Evolutionary conservation across 1,140 invertebrate genomes (phyloP).

Genomic region (Plodia interpunctella): DNA sequence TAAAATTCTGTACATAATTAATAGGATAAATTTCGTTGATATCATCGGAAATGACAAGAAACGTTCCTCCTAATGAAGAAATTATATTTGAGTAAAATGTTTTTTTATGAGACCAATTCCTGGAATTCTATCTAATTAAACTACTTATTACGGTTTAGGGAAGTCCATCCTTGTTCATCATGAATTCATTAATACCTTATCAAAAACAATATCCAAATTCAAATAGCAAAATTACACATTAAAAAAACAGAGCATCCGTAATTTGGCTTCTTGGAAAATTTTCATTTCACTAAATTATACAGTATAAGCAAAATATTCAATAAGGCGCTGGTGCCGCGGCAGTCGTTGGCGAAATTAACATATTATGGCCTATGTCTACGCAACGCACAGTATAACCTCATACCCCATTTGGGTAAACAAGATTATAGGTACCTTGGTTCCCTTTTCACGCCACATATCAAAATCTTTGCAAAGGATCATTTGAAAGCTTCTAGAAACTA

Average conservation of each 20-base stretch:
- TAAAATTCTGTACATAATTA: too few species aligned
- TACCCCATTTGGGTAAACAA: constrained; percentile 39
- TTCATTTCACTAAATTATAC: constrained; percentile 45
- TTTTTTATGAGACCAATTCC: too few species aligned
- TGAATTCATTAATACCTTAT: background rate
- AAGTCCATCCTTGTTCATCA: too few species aligned
- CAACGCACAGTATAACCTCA: constrained; percentile 29
- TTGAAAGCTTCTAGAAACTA: background rate
- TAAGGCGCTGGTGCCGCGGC: constrained; percentile 34
- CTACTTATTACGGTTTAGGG: too few species aligned
- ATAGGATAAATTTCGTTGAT: too few species aligned
- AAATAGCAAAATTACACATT: constrained; percentile 9
- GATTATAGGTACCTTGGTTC: constrained; percentile 34
- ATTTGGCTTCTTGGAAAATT: constrained; percentile 18
- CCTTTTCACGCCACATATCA: constrained; percentile 31
- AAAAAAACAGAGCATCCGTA: background rate
- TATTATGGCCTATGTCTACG: constrained; percentile 38
- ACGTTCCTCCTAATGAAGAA: too few species aligned
- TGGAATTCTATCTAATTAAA: background rate
- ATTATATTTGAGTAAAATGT: too few species aligned
- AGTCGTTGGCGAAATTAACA: constrained; percentile 45
- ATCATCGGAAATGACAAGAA: too few species aligned
- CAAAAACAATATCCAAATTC: constrained; percentile 17
- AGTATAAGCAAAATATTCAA: constrained; percentile 50
- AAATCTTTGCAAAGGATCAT: constrained; percentile 13